phyloP scores from a whole-genome alignment of 2,113 vertebrate species.

The Euleptes europaea region DNA sequence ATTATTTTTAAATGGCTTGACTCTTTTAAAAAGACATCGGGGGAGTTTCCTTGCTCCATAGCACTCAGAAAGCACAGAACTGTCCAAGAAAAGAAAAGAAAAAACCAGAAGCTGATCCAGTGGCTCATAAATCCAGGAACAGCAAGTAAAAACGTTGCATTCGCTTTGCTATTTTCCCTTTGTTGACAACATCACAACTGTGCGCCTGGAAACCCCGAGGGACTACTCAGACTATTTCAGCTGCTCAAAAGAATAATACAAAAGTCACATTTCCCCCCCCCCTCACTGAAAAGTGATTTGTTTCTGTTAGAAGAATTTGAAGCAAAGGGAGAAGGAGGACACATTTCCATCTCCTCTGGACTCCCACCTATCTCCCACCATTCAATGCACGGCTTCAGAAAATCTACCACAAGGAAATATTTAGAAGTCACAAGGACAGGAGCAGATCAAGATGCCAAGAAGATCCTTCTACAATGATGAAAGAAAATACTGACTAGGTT shows the following conservation, averaged over 20 bases:
- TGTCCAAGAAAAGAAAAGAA: neutral
- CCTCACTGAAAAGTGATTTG: constrained; percentile 44
- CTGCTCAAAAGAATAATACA: constrained; percentile 49
- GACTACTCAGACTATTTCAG: constrained; percentile 37
- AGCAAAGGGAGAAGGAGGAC: neutral
- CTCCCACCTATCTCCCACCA: constrained; percentile 22
- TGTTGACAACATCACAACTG: constrained; percentile 38
- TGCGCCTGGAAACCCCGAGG: constrained; percentile 36
- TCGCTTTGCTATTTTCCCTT: constrained; percentile 25
- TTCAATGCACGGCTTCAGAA: neutral
- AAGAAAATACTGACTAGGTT: constrained; percentile 31
- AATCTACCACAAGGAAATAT: constrained; percentile 5
- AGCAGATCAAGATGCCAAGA: neutral
- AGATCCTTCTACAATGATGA: neutral
- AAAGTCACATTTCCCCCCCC: constrained; percentile 34
- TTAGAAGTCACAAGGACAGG: neutral
- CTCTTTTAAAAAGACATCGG: constrained; percentile 14
- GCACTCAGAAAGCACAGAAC: neutral
- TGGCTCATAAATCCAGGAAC: constrained; percentile 13
- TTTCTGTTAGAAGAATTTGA: constrained; percentile 45
- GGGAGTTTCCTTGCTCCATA: neutral
- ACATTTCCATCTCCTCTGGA: neutral
- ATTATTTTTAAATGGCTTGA: neutral
- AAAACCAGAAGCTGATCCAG: constrained; percentile 30
- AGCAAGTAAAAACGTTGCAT: neutral